Conservation (phyloP, 2,888 invertebrate species). For the Hylaea fasciaria region DNA sequence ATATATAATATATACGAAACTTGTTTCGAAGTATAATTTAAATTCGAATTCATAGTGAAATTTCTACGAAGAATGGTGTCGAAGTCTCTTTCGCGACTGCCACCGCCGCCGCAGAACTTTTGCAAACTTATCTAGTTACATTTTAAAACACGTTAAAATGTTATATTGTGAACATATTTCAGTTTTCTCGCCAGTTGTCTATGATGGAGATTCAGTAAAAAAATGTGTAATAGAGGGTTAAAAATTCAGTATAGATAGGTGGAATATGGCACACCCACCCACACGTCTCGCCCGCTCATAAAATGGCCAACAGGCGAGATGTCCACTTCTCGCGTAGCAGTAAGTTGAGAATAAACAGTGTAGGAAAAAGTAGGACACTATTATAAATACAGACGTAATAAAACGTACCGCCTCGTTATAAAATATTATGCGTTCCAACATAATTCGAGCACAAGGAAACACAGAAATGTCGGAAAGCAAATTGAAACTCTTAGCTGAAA, state of each 20-base stretch:
- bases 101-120: constrained; percentile 22
- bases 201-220: too few species aligned
- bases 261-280: too few species aligned
- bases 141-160: constrained; percentile 23
- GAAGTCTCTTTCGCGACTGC: constrained; percentile 17
- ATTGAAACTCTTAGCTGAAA: constrained; percentile 55
- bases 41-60: constrained; percentile 33
- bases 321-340: too few species aligned
- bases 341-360: too few species aligned
- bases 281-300: too few species aligned
- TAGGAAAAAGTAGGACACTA: too few species aligned
- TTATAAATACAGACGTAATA: constrained; percentile 6
- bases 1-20: constrained; percentile 24
- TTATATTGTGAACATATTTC: background rate
- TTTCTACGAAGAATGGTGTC: constrained; percentile 24
- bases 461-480: constrained; percentile 45
- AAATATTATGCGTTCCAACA: constrained; percentile 46
- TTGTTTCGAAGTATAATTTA: constrained; percentile 37
- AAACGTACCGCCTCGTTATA: constrained; percentile 41
- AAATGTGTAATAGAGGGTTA: too few species aligned
- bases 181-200: constrained; percentile 19
- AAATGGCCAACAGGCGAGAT: too few species aligned
- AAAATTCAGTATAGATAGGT: too few species aligned
- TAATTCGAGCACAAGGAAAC: constrained; percentile 43
- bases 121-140: constrained; percentile 34